These are phyloP conservation scores for Leiothrix lutea DNA, from an alignment of 2,113 vertebrate genomes.

Conservation along the genomic window DNA sequence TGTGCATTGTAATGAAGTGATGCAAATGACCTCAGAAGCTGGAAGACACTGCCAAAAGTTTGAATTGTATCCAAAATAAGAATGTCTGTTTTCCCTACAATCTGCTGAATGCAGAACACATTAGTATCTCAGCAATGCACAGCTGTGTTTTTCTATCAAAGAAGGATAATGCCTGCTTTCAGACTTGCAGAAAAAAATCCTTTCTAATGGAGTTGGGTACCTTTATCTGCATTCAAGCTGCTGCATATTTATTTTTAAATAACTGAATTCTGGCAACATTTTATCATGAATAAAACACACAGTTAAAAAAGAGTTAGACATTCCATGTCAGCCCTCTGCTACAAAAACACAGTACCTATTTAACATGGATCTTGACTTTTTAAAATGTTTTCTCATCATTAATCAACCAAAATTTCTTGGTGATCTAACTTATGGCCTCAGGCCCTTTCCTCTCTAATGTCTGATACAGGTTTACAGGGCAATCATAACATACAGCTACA, in stretches of 20 bases:
- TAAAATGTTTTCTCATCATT: neutral
- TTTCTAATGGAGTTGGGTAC: conserved; percentile 41
- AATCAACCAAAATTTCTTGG: neutral
- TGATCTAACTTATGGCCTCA: neutral
- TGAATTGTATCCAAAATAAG: conserved; percentile 54
- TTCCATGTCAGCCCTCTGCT: neutral
- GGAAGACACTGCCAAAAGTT: conserved; percentile 32
- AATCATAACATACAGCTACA: neutral
- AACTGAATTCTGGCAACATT: neutral
- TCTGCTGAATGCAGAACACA: conserved; percentile 40
- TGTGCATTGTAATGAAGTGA: conserved; percentile 29
- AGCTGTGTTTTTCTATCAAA: conserved; percentile 48
- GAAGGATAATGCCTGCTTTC: conserved; percentile 38
- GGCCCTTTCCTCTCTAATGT: neutral
- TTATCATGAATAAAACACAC: neutral
- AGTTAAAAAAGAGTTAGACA: neutral
- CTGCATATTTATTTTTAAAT: conserved; percentile 41
- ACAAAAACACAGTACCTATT: neutral
- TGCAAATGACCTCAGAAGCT: conserved; percentile 54
- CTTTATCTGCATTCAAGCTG: conserved; percentile 53
- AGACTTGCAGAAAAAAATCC: conserved; percentile 4
- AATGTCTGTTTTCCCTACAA: conserved; percentile 42
- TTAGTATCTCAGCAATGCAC: conserved; percentile 40
- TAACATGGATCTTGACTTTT: neutral
- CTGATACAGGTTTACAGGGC: neutral